These are phyloP conservation scores for Sussaba pulchella DNA, from an alignment of 2,888 invertebrate species.

Conservation along the genomic window DNA sequence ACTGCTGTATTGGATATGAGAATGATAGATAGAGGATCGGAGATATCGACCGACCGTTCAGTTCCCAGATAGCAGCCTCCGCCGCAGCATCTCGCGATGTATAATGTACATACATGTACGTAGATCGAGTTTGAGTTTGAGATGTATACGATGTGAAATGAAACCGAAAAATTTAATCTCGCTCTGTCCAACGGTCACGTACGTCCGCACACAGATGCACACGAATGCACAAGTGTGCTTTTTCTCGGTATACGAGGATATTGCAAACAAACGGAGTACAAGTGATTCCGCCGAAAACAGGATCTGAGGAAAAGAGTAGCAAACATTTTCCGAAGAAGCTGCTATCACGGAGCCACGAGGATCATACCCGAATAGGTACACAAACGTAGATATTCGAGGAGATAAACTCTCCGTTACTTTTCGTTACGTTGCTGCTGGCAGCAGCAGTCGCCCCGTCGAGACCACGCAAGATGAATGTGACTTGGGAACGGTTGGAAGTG, in stretches of 20 bases:
- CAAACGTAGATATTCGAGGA: neutral
- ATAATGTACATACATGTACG: neutral
- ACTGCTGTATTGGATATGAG: constrained; percentile 8
- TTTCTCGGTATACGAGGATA: constrained; percentile 15
- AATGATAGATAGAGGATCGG: constrained; percentile 39
- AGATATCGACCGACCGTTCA: constrained; percentile 46
- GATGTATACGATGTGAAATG: constrained; percentile 29
- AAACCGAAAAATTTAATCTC: constrained; percentile 59
- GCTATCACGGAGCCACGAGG: constrained; percentile 1
- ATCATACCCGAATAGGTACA: constrained; percentile 41
- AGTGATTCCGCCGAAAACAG: constrained; percentile 36
- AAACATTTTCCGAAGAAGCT: constrained; percentile 31
- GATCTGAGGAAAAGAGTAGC: constrained; percentile 10
- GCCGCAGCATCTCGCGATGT: constrained; percentile 3
- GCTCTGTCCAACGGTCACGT: constrained; percentile 40
- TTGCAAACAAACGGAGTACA: constrained; percentile 50
- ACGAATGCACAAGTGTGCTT: too few species aligned
- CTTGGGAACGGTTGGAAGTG: neutral
- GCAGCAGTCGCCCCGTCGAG: neutral
- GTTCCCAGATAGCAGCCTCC: constrained; percentile 28
- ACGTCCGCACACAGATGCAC: neutral
- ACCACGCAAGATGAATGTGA: constrained; percentile 14
- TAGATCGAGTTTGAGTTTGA: constrained; percentile 18
- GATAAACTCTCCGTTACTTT: constrained; percentile 9
- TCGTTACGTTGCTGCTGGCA: neutral